Evolutionary conservation across 2,113 vertebrate genomes (phyloP).

Genomic region (Todiramphus chloris): DNA sequence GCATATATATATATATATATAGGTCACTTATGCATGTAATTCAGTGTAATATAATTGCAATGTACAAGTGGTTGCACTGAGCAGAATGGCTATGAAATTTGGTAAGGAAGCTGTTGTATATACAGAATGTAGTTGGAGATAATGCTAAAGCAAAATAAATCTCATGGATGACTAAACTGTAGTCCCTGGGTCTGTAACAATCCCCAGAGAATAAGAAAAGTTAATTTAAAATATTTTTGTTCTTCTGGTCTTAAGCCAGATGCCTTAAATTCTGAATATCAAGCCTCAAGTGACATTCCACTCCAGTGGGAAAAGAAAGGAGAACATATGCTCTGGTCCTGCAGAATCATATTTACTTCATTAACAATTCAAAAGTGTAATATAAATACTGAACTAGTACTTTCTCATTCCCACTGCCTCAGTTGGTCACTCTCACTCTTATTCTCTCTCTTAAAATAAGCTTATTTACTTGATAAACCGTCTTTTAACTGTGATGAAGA

Average conservation of each 20-base stretch:
- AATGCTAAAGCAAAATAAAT: slow-evolving; percentile 63
- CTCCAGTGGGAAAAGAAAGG: slow-evolving; percentile 61
- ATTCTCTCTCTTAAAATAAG: not conserved
- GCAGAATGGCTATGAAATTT: slow-evolving; percentile 35
- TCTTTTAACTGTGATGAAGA: not conserved
- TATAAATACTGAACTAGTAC: not conserved
- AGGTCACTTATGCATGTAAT: not conserved
- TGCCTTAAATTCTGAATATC: slow-evolving; percentile 71
- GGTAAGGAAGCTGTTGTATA: slow-evolving; percentile 56
- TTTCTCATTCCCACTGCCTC: not conserved
- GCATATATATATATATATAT: not conserved
- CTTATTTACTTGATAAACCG: not conserved
- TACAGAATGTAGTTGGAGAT: slow-evolving; percentile 50
- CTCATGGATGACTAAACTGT: slow-evolving; percentile 56
- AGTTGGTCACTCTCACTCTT: not conserved
- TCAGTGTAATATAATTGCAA: slow-evolving; percentile 2
- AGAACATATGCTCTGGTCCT: not conserved
- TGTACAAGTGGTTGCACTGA: slow-evolving; percentile 37
- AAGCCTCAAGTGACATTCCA: slow-evolving; percentile 62
- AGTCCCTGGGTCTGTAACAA: slow-evolving; percentile 33
- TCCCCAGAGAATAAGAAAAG: slow-evolving; percentile 66
- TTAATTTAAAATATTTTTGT: slow-evolving; percentile 73
- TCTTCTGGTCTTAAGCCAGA: slow-evolving; percentile 67
- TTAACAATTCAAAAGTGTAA: not conserved
- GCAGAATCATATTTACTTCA: not conserved